Evolutionary conservation across 2,888 invertebrate species (phyloP), one percentile per base, ranked within the genome.

Genomic region (Troilus luridus): DNA sequence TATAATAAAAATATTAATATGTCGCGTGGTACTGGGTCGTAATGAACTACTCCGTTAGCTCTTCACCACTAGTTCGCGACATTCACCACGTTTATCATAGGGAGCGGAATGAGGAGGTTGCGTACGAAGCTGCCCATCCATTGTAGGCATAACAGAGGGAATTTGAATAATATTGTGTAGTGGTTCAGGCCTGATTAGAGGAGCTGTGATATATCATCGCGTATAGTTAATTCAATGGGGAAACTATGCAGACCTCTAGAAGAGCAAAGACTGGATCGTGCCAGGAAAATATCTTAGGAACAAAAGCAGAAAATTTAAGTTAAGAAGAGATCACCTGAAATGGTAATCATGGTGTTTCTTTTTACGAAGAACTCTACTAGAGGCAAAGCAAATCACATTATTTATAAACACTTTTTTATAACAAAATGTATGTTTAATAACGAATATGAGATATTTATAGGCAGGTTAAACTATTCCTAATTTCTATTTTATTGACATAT

Each of bases 1-100:
- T 56, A 85, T n/a, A n/a, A 58, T 58, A 85, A 85, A 81, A 54
- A 85, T 81, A 56, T 0, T 56, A 85, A 85, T 58, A 85, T 85
- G 85, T n/a, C 56, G 56, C 56, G 10, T n/a, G 8, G 14, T 56
- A 85, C 5, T 85, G 41, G 85, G 85, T 58, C 85, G 56, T 9
- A 41, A 14, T 85, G 56, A 56, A 85, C 85, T 56, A 85, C 56
- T 58, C 9, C 24, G 72, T 77, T 41, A 77, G 41, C 41, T 17
- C 72, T 77, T 77, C 41, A 77, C 27, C 72, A 77, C 72, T 41
- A 77, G 17, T 41, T 67, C 67, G 67, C 24, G 24, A 24, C 3
- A 6, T 41, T 41, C 41, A 41, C 41, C 41, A 41, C 67, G 12
- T 67, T 67, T 24, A 67, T 77, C 72, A 77, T 41, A 41, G 17